Base-by-base conservation (phyloP, 2,113 vertebrate genomes). In the Speoplatyrhinus poulsoni region DNA sequence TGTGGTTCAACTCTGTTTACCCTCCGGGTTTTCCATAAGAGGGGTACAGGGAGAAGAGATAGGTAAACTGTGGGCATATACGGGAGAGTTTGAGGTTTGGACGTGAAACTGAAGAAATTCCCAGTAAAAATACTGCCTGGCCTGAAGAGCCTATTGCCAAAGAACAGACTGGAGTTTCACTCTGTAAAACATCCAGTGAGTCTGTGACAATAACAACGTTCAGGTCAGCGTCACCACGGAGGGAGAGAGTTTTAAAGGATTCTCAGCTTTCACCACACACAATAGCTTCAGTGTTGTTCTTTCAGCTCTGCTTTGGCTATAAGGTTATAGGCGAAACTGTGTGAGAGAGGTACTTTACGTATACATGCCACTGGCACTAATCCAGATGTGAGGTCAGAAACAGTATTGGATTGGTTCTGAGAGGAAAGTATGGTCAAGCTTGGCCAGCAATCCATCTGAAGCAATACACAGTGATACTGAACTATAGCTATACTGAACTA, bases 51-150 rank as follows among this genome's bases (percentile, higher is more conserved):
- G 78, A 66, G 68, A 65, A n/a, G 82, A 67, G 76, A 76, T 76
- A 85, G 84, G 82, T 85, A 87, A 50, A 64, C 32, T 17, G 12
- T 50, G 61, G 69, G 67, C 57, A 53, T 62, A 48, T 62, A 56
- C 75, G 82, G 81, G 76, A 72, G 74, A 84, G 74, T 76, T 84
- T 82, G 91, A 88, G 91, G 90, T 91, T 91, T 90, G 89, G 88
- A 91, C 77, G 74, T 62, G 0, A 84, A 73, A 82, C 86, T 82
- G 91, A 82, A 87, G 81, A 91, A 87, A 90, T 88, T 90, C 89
- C 84, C 77, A 68, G 72, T 85, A 62, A 90, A 91, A 91, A 86
- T 80, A 86, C 80, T 81, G 85, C 79, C 87, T 90, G 55, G 15
- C 81, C 85, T 80, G 76, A 82, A 88, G 86, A 85, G 73, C 79